Evolutionary conservation across 1,140 invertebrate species (phyloP).

Genomic region (Condylostylus longicornis): DNA sequence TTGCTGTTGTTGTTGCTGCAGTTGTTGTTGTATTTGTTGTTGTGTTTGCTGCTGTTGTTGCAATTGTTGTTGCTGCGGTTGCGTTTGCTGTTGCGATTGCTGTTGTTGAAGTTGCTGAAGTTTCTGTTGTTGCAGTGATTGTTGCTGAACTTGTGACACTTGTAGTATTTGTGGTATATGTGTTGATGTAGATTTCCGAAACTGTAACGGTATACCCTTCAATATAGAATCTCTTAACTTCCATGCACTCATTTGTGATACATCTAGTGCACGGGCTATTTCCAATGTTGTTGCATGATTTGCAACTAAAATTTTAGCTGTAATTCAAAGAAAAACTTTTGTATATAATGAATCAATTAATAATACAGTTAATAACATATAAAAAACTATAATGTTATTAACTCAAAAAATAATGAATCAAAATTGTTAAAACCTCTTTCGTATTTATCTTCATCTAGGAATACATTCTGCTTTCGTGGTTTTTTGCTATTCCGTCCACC

Average conservation of each 20-base stretch:
- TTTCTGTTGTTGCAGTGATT: slow-evolving; percentile 1
- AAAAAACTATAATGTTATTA: too few species aligned
- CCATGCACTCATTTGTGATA: slow-evolving; percentile 31
- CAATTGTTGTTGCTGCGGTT: slow-evolving; percentile 11
- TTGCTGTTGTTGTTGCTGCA: slow-evolving; percentile 15
- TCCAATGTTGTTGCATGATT: slow-evolving; percentile 30
- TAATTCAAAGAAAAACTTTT: too few species aligned
- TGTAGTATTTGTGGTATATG: slow-evolving; percentile 7
- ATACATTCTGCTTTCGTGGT: slow-evolving; percentile 29
- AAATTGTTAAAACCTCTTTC: too few species aligned
- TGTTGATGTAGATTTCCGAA: slow-evolving; percentile 14
- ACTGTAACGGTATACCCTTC: slow-evolving; percentile 26
- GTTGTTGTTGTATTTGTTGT: slow-evolving; percentile 12
- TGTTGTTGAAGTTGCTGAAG: slow-evolving; percentile 11
- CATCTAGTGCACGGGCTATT: slow-evolving; percentile 24
- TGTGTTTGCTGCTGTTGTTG: slow-evolving; percentile 9
- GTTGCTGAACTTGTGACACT: neutral
- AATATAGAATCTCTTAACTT: slow-evolving; percentile 28
- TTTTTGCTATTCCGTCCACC: slow-evolving; percentile 14
- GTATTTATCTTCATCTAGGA: slow-evolving; percentile 29
- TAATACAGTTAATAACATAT: too few species aligned
- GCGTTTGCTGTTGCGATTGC: slow-evolving; percentile 10
- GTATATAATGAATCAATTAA: too few species aligned
- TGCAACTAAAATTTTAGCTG: slow-evolving; percentile 27
- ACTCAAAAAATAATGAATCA: too few species aligned